Evolutionary conservation across 2,797 vertebrate species (phyloP).

Genomic region (Acropternis orthonyx): DNA sequence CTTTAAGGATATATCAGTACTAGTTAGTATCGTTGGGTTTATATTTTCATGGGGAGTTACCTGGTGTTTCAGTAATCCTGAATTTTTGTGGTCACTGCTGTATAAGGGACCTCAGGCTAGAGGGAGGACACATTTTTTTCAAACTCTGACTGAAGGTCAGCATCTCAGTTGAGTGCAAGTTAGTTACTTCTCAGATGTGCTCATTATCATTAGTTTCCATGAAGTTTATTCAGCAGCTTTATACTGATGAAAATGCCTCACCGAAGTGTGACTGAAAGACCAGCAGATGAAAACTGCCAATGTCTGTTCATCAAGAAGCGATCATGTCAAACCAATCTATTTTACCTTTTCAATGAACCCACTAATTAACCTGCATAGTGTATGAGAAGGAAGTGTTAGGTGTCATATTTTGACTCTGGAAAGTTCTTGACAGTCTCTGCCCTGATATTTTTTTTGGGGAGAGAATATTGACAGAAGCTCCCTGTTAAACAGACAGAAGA

Average conservation of each 20-base stretch:
- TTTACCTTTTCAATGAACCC: not conserved
- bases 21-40: not conserved
- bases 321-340: not conserved
- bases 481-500: not conserved
- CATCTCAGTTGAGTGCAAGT: not conserved
- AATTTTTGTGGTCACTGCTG: not conserved
- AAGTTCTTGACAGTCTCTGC: not conserved
- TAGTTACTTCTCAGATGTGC: not conserved
- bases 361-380: not conserved
- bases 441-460: fast-evolving
- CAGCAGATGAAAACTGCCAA: not conserved
- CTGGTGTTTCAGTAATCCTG: not conserved
- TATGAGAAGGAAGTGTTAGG: not conserved
- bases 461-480: not conserved
- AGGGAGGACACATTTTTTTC: not conserved
- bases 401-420: not conserved
- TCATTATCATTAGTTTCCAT: not conserved
- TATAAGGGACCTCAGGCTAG: not conserved
- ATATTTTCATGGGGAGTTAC: not conserved
- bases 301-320: not conserved
- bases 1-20: not conserved
- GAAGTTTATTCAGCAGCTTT: not conserved
- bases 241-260: not conserved
- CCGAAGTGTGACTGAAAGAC: not conserved
- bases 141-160: not conserved